phyloP scores from a whole-genome alignment of 2,888 invertebrate genomes.

The Ethmia dodecea region DNA sequence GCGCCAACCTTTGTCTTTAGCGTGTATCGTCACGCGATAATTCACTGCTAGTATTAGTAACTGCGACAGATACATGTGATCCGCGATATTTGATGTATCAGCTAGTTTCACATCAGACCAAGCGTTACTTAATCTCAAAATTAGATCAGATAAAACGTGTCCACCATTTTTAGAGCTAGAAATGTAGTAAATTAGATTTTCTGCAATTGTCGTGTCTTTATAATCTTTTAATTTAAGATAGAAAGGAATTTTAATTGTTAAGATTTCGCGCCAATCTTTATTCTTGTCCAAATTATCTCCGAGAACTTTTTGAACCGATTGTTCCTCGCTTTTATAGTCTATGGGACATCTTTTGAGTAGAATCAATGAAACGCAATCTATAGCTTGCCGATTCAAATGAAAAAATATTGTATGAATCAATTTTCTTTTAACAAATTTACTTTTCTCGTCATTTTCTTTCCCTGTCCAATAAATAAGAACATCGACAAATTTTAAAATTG shows the following conservation, averaged over 20 bases:
- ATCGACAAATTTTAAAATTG: conserved; percentile 70
- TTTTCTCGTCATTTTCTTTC: conserved; percentile 33
- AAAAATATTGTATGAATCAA: conserved; percentile 71
- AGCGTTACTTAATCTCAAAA: conserved; percentile 75
- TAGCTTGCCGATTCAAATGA: conserved; percentile 75
- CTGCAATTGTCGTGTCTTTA: conserved; percentile 70
- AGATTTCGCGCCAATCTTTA: conserved; percentile 81
- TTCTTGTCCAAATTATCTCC: conserved; percentile 66
- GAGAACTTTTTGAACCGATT: conserved; percentile 65
- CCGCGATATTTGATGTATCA: conserved; percentile 80
- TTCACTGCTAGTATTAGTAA: conserved; percentile 78
- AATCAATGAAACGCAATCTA: conserved; percentile 76
- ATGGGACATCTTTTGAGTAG: conserved; percentile 74
- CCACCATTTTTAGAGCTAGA: conserved; percentile 47
- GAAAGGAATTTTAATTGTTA: conserved; percentile 61
- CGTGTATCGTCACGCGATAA: conserved; percentile 52
- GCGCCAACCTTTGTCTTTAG: conserved; percentile 39
- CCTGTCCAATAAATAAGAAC: conserved; percentile 75
- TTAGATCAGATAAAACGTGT: conserved; percentile 49
- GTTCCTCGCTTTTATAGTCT: conserved; percentile 46
- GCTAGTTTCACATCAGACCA: conserved; percentile 83
- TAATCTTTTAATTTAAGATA: conserved; percentile 74
- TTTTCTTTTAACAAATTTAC: conserved; percentile 50
- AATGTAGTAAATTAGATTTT: conserved; percentile 81
- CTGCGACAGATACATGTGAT: conserved; percentile 84